Evolutionary conservation across 2,888 invertebrate species (phyloP).

Genomic region (Scotopteryx bipunctaria): DNA sequence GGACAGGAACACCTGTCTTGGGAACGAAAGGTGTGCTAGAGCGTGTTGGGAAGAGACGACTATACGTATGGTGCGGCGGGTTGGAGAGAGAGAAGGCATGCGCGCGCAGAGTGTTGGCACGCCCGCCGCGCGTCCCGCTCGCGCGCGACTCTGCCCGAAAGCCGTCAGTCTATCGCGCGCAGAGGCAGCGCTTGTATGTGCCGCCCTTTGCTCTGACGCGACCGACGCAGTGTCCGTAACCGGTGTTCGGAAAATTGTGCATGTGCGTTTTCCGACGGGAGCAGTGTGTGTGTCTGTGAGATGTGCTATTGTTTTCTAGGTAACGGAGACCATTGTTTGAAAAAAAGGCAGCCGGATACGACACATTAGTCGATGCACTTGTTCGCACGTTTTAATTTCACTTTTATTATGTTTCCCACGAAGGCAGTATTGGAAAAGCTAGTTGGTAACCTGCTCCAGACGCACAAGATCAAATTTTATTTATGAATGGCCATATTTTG

Average conservation of each 20-base stretch:
- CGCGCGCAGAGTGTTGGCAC: slow-evolving; percentile 77
- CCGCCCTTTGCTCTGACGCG: slow-evolving; percentile 75
- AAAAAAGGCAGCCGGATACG: slow-evolving; percentile 68
- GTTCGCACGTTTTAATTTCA: slow-evolving; percentile 64
- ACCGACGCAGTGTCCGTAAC: slow-evolving; percentile 81
- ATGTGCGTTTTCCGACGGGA: slow-evolving; percentile 82
- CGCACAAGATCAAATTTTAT: slow-evolving; percentile 36
- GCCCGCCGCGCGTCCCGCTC: slow-evolving; percentile 81
- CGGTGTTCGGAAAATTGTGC: slow-evolving; percentile 83
- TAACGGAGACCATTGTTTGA: slow-evolving; percentile 67
- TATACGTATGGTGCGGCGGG: slow-evolving; percentile 52
- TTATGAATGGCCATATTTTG: slow-evolving; percentile 45
- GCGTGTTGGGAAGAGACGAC: slow-evolving; percentile 63
- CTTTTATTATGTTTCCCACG: slow-evolving; percentile 62
- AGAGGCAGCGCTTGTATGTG: slow-evolving; percentile 74
- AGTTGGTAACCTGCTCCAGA: slow-evolving; percentile 39
- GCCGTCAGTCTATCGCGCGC: slow-evolving; percentile 80
- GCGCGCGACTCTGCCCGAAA: slow-evolving; percentile 61
- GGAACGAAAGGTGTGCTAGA: slow-evolving; percentile 81
- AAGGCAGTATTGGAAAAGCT: slow-evolving; percentile 48
- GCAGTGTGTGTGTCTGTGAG: slow-evolving; percentile 81
- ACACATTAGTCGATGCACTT: slow-evolving; percentile 61
- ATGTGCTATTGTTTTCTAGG: slow-evolving; percentile 84
- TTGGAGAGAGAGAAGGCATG: slow-evolving; percentile 65
- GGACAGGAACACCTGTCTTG: slow-evolving; percentile 79